A percentile compares a stretch with the other conserved stretches of the same genome.
Conservation (phyloP, 2,888 invertebrate genomes). For the Neoitamus cyanurus region DNA sequence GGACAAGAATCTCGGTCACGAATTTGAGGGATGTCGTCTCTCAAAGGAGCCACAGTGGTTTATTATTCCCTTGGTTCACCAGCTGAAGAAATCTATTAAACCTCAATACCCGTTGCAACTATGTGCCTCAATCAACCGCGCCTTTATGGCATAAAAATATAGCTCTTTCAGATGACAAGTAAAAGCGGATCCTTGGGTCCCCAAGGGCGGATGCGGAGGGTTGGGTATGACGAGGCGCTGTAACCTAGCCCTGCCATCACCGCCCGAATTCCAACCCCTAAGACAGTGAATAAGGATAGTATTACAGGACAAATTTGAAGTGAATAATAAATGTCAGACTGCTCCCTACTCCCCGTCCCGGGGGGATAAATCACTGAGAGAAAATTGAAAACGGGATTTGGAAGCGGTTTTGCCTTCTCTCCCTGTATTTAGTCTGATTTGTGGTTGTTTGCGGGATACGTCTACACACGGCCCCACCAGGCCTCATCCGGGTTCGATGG, state of each 20-base stretch:
- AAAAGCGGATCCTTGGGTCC: background rate
- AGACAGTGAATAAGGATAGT: constrained; percentile 41
- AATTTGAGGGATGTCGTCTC: background rate
- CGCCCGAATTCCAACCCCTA: background rate
- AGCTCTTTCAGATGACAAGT: background rate
- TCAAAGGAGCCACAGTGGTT: background rate
- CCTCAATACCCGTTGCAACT: background rate
- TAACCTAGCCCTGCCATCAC: background rate
- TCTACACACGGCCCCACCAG: background rate
- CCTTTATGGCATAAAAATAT: constrained; percentile 13
- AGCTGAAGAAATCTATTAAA: background rate
- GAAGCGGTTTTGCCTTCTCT: constrained; percentile 45
- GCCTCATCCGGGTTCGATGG: background rate
- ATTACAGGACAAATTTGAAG: constrained; percentile 48
- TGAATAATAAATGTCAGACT: constrained; percentile 51
- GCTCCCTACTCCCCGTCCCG: constrained; percentile 45
- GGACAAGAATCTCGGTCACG: background rate
- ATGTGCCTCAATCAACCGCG: background rate
- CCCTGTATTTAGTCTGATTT: constrained; percentile 42
- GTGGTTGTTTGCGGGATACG: constrained; percentile 37
- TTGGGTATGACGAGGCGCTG: background rate
- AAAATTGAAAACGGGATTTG: constrained; percentile 51
- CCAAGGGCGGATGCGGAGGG: background rate
- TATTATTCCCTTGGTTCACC: background rate
- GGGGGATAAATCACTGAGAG: constrained; percentile 45